Conservation (phyloP, 2,888 invertebrate genomes). For the Ptilodon capucinus region DNA sequence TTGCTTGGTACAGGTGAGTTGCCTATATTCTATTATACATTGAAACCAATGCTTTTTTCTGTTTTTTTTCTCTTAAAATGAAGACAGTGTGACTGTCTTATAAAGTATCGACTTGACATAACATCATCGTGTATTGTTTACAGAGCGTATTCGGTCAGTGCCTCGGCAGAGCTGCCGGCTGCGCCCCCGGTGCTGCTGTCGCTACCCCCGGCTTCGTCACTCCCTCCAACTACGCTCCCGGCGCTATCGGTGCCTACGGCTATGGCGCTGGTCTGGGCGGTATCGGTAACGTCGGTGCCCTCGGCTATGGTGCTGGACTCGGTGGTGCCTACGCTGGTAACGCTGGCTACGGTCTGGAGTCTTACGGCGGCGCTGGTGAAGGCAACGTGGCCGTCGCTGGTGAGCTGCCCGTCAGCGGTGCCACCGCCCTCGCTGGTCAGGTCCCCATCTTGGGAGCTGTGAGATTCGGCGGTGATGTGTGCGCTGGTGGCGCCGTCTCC, state of each 20-base stretch:
- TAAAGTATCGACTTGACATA: background rate
- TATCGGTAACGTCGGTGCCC: conserved; percentile 16
- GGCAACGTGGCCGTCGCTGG: conserved; percentile 45
- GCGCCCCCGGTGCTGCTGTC: conserved; percentile 3
- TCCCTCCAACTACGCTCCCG: conserved; percentile 3
- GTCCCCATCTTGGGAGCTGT: conserved; percentile 51
- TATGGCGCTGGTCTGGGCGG: no score
- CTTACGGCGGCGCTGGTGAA: conserved; percentile 38
- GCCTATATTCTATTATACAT: no score
- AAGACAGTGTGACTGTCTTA: background rate
- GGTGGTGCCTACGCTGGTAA: conserved; percentile 19
- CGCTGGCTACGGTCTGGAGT: conserved; percentile 7
- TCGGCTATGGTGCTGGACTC: conserved; percentile 17
- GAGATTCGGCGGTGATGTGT: conserved; percentile 44
- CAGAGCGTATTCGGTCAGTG: conserved; percentile 9
- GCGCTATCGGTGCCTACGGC: background rate
- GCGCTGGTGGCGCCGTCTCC: conserved; percentile 48
- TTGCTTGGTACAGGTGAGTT: conserved; percentile 8
- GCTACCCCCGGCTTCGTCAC: background rate
- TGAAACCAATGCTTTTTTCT: no score
- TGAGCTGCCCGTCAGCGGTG: conserved; percentile 46
- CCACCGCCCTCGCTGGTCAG: conserved; percentile 40
- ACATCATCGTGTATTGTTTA: background rate
- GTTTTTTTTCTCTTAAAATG: background rate
- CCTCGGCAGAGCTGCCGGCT: conserved; percentile 4